phyloP scores from a whole-genome alignment of 2,888 invertebrate genomes.

The Elysia crispata region DNA sequence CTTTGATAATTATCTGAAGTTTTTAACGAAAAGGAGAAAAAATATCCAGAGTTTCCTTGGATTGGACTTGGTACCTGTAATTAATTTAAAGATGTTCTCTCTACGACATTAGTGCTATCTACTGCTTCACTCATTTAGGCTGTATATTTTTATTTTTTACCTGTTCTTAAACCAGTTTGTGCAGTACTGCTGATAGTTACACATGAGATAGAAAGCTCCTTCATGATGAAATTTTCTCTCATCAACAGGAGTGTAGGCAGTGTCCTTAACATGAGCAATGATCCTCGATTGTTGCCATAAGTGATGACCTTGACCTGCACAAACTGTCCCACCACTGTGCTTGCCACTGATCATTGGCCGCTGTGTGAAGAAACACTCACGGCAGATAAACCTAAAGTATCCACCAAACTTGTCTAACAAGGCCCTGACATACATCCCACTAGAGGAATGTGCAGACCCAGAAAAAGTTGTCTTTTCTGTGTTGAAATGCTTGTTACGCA shows the following conservation, averaged over 20 bases:
- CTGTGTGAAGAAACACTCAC: constrained; percentile 65
- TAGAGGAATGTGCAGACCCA: constrained; percentile 18
- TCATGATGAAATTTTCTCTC: constrained; percentile 65
- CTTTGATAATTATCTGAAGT: too few relatives aligned
- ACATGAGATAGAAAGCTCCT: constrained; percentile 72
- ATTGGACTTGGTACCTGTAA: too few relatives aligned
- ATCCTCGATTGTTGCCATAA: constrained; percentile 63
- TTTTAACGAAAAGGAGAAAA: too few relatives aligned
- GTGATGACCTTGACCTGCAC: constrained; percentile 60
- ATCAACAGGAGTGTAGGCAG: constrained; percentile 61
- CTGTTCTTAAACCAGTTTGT: constrained; percentile 24
- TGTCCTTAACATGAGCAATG: constrained; percentile 64
- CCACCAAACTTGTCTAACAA: constrained; percentile 66
- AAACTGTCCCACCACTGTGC: constrained; percentile 37
- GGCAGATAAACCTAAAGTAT: constrained; percentile 69
- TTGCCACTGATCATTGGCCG: constrained; percentile 59
- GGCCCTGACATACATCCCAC: constrained; percentile 60
- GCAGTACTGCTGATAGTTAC: constrained; percentile 68
- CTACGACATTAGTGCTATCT: too few relatives aligned
- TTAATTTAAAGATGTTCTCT: too few relatives aligned
- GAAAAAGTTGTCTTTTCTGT: background rate
- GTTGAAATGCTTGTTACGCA: constrained; percentile 58
- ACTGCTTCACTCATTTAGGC: too few relatives aligned
- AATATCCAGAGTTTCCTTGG: background rate
- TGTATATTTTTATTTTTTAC: background rate